Conservation (phyloP, 2,888 invertebrate genomes). For the Paralinhomoeus sp. region DNA sequence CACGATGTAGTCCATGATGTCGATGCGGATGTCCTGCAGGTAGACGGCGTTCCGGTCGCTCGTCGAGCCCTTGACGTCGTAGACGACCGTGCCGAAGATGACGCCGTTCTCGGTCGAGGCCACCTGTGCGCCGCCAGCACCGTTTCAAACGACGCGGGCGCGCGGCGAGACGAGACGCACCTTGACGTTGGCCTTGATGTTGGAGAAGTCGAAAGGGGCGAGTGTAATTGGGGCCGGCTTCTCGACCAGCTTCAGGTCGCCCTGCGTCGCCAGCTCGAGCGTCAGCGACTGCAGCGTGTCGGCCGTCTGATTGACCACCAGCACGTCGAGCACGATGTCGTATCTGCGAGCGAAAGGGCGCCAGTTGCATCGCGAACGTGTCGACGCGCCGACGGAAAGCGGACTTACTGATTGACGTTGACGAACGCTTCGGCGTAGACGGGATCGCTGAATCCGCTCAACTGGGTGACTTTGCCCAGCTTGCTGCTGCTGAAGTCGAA, state of each 20-base stretch:
- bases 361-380: too few species aligned
- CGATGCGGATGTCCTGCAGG: constrained; percentile 94
- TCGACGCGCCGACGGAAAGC: too few species aligned
- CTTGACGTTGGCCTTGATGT: constrained; percentile 93
- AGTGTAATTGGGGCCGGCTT: constrained; percentile 82
- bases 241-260: constrained; percentile 78
- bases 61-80: constrained; percentile 75
- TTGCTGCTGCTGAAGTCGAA: constrained; percentile 34
- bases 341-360: constrained; percentile 31
- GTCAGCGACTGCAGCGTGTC: constrained; percentile 95
- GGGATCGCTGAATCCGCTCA: constrained; percentile 96
- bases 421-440: constrained; percentile 99
- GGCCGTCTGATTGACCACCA: constrained; percentile 89
- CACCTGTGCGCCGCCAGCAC: constrained; percentile 32
- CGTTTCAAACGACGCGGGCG: too few species aligned
- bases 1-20: constrained; percentile 73
- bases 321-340: constrained; percentile 89
- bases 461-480: constrained; percentile 52
- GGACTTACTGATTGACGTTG: constrained; percentile 58
- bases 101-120: constrained; percentile 98
- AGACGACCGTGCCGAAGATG: constrained; percentile 97
- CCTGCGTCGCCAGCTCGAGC: constrained; percentile 78
- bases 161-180: too few species aligned
- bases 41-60: constrained; percentile 90
- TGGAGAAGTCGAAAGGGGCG: constrained; percentile 86